These are phyloP conservation scores for Epirrita christyi DNA, from an alignment of 2,888 invertebrate species.

Conservation along the genomic window DNA sequence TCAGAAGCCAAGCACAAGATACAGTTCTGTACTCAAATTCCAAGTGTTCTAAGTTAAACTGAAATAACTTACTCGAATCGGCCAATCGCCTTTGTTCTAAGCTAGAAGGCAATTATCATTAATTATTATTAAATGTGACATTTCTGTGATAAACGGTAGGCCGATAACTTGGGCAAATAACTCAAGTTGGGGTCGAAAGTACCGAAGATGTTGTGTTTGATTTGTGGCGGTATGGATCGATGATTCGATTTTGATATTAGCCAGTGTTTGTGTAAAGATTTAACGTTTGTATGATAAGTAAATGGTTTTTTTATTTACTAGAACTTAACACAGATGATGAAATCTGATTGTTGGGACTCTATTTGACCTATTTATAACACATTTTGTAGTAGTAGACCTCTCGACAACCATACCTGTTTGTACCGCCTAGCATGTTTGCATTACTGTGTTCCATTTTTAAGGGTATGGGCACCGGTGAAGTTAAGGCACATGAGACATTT, in stretches of 20 bases:
- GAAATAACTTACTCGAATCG: slow-evolving; percentile 82
- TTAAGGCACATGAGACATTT: too few species aligned
- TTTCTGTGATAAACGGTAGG: slow-evolving; percentile 76
- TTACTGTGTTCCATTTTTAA: too few species aligned
- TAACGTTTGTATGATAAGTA: not conserved
- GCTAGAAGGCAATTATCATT: slow-evolving; percentile 84
- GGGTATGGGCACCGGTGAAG: too few species aligned
- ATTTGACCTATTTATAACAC: too few species aligned
- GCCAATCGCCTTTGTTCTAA: slow-evolving; percentile 83
- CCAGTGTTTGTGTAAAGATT: slow-evolving; percentile 4
- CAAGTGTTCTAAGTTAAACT: slow-evolving; percentile 78
- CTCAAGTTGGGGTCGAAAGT: slow-evolving; percentile 61
- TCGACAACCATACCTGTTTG: too few species aligned
- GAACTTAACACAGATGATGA: too few species aligned
- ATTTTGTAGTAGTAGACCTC: too few species aligned
- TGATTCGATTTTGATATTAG: slow-evolving; percentile 38
- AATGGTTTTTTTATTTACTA: not conserved
- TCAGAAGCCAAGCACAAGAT: slow-evolving; percentile 73
- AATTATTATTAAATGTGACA: slow-evolving; percentile 85
- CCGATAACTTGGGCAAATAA: slow-evolving; percentile 83
- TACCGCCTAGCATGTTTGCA: too few species aligned
- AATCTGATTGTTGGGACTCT: too few species aligned
- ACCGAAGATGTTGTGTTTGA: slow-evolving; percentile 55
- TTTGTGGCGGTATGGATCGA: slow-evolving; percentile 54
- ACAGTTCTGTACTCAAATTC: slow-evolving; percentile 81